Conservation (phyloP, 2,888 invertebrate genomes). For the Itoplectis maculator region DNA sequence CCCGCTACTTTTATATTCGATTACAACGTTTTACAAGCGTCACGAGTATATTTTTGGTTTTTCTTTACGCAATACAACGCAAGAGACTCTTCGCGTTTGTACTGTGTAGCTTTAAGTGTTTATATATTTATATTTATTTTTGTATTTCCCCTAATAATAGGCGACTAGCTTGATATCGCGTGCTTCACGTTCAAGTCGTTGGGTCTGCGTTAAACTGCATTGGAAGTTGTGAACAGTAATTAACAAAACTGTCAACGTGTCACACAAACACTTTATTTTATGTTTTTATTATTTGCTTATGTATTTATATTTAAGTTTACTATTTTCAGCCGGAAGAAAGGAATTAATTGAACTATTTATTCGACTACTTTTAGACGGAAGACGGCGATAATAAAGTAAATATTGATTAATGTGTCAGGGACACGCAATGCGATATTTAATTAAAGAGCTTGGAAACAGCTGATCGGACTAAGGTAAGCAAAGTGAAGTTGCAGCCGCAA, state of each 20-base stretch:
- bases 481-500: neutral
- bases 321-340: neutral
- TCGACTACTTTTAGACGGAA: slow-evolving; percentile 2
- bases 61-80: slow-evolving; percentile 46
- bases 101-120: neutral
- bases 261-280: neutral
- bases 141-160: slow-evolving; percentile 7
- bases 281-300: neutral
- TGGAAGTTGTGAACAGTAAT: neutral
- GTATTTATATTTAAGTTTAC: no score
- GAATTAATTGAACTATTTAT: neutral
- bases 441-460: neutral
- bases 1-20: slow-evolving; percentile 48
- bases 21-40: slow-evolving; percentile 53
- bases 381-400: neutral
- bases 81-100: neutral
- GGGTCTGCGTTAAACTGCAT: neutral
- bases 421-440: neutral
- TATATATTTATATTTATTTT: neutral
- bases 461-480: neutral
- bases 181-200: slow-evolving; percentile 12
- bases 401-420: neutral
- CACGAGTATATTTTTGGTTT: slow-evolving; percentile 32
- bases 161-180: slow-evolving; percentile 13
- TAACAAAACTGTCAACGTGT: neutral